Evolutionary conservation across 2,888 invertebrate genomes (phyloP).

Genomic region (Plutella xylostella): DNA sequence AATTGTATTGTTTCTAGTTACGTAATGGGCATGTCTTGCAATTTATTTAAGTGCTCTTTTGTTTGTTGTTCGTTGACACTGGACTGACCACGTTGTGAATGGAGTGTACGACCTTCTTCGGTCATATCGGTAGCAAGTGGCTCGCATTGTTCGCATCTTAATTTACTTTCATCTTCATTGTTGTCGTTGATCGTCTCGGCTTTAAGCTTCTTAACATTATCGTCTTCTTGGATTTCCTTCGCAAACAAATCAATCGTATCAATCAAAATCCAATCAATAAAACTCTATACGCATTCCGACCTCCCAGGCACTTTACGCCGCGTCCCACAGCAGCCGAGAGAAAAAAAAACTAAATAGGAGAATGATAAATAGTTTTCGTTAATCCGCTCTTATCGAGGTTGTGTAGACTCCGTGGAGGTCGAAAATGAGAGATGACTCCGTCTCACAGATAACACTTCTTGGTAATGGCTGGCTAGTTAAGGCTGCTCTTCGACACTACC

Average conservation of each 20-base stretch:
- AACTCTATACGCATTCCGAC: neutral
- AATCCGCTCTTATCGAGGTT: conserved; percentile 60
- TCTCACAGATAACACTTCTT: conserved; percentile 52
- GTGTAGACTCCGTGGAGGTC: conserved; percentile 59
- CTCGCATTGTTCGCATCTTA: too few species aligned
- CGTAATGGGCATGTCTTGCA: conserved; percentile 21
- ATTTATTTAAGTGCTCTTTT: neutral
- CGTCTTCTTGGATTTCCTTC: too few species aligned
- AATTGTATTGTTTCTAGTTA: conserved; percentile 45
- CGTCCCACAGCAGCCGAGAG: neutral
- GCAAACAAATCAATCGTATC: too few species aligned
- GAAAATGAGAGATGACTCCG: conserved; percentile 63
- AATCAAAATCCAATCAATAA: neutral
- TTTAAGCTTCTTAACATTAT: too few species aligned
- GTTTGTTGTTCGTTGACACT: neutral
- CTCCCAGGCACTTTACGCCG: neutral
- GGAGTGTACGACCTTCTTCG: too few species aligned
- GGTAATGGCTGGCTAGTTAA: conserved; percentile 3
- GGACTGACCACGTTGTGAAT: too few species aligned
- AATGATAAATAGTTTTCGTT: conserved; percentile 66
- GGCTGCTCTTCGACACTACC: too few species aligned
- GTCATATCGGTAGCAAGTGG: too few species aligned
- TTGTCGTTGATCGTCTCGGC: too few species aligned
- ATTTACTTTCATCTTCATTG: too few species aligned
- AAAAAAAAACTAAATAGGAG: conserved; percentile 45